Conservation (phyloP, 1,140 invertebrate genomes). For the Drosophila nebulosa region DNA sequence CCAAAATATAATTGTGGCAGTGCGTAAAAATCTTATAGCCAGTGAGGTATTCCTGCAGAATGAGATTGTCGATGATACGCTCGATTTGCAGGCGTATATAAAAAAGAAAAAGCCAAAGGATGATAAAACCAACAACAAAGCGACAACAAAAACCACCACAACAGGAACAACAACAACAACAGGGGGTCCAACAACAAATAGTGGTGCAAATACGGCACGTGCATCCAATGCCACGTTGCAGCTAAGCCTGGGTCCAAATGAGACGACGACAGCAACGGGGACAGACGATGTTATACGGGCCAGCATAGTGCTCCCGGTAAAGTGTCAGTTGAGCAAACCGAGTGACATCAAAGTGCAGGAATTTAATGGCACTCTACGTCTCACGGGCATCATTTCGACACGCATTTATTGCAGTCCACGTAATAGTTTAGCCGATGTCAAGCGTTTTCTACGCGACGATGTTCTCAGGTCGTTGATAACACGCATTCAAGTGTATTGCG, state of each 20-base stretch:
- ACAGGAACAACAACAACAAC: not conserved
- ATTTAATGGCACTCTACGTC: conserved; percentile 62
- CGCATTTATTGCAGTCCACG: conserved; percentile 66
- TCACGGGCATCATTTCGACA: conserved; percentile 66
- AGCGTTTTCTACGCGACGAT: conserved; percentile 72
- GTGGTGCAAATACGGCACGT: not conserved
- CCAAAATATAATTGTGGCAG: conserved; percentile 55
- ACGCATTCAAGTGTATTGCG: conserved; percentile 77
- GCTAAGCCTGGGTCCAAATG: conserved; percentile 3
- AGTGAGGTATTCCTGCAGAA: conserved; percentile 75
- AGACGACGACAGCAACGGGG: not conserved
- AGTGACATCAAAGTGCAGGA: conserved; percentile 58
- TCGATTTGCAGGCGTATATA: conserved; percentile 63
- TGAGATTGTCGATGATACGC: conserved; percentile 62
- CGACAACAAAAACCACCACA: no score
- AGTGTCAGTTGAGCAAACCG: conserved; percentile 58
- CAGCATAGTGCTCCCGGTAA: conserved; percentile 63
- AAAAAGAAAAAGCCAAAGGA: conserved; percentile 53
- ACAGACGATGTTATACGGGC: conserved; percentile 45
- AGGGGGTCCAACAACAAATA: conserved; percentile 1
- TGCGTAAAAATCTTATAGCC: conserved; percentile 60
- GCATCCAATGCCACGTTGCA: conserved; percentile 26
- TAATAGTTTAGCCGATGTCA: conserved; percentile 67
- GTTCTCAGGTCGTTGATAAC: conserved; percentile 72
- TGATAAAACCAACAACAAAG: conserved; percentile 35